Conservation (phyloP, 2,797 vertebrate species). For the Diglossa cyanea region DNA sequence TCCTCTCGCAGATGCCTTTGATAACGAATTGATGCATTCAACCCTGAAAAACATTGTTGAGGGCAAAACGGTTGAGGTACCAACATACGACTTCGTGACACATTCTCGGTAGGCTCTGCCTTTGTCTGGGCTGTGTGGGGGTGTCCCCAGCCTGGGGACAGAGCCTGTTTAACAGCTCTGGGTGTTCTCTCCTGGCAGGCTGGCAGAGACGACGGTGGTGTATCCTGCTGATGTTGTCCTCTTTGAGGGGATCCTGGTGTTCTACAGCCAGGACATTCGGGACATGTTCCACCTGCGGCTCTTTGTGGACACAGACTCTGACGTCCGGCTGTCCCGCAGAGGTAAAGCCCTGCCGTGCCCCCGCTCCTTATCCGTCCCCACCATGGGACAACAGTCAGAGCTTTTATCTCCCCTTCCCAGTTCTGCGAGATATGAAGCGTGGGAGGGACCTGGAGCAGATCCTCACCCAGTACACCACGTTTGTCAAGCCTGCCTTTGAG, state of each 20-base stretch:
- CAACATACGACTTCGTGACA: constrained; percentile 93
- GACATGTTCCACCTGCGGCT: constrained; percentile 98
- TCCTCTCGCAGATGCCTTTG: constrained; percentile 86
- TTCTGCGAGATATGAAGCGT: constrained; percentile 92
- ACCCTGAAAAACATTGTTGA: constrained; percentile 91
- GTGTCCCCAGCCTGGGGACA: not conserved
- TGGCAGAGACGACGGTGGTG: constrained; percentile 86
- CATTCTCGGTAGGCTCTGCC: constrained; percentile 86
- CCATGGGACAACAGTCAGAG: not conserved
- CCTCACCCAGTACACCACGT: constrained; percentile 93
- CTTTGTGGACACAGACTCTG: constrained; percentile 96
- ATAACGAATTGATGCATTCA: constrained; percentile 91
- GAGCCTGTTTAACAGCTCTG: not conserved
- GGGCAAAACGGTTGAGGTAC: constrained; percentile 90
- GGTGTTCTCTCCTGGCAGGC: constrained; percentile 69
- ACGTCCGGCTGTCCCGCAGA: constrained; percentile 88
- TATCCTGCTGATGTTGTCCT: constrained; percentile 94
- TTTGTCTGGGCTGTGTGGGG: accelerated
- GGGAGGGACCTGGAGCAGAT: constrained; percentile 97
- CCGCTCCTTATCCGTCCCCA: accelerated
- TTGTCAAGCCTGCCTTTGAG: constrained; percentile 97
- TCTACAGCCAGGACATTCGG: constrained; percentile 91
- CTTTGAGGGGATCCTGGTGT: constrained; percentile 95
- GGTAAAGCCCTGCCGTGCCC: accelerated
- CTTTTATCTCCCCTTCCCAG: constrained; percentile 63